Evolutionary conservation across 2,113 vertebrate genomes (phyloP), one percentile per base, ranked within the genome.

Genomic region (Podocnemis expansa): DNA sequence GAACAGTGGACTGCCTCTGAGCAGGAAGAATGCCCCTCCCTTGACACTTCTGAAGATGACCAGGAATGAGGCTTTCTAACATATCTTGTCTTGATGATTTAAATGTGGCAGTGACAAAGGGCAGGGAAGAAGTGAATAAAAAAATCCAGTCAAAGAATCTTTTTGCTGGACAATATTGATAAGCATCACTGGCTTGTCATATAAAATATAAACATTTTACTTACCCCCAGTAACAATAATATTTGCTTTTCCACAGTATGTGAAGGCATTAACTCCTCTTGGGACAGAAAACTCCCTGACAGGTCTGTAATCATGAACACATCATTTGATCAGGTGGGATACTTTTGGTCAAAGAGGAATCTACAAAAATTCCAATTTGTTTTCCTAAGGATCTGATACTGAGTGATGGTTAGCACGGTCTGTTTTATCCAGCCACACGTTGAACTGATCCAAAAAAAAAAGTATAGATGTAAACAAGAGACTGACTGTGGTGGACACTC

Each of bases 201-300:
- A 80, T 29, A 56, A 79, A 38, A 82, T 54, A 8, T 56, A 31
- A 58, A 0, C 2, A 12, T 16, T 27, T 0, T 31, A 96, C 97
- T 97, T 96, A 98, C 97, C 98, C 51, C 98, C 98, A 21, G 98
- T 98, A 88, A 98, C 93, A 90, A 98, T 63, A 31, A 98, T 94
- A n/a, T 98, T 98, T 45, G 97, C 97, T 96, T 98, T 98, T 79
- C 49, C 2, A 87, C 98, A 98, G 87, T 98, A 98, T 25, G 97
- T 97, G 83, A 98, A 98, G 2, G 96, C 96, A 85, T 98, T 98
- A 17, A 98, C 97, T 90, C 98, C 98, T 96, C 85, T 95, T 55
- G 97, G 98, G 60, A 98, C 96, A 78, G 98, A 97, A 96, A 98
- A 98, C 78, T 97, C 97, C 92, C 96, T 97, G 96, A 98, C 96